Base-by-base conservation (phyloP, 2,113 vertebrate genomes). In the Dipodomys stephensi region DNA sequence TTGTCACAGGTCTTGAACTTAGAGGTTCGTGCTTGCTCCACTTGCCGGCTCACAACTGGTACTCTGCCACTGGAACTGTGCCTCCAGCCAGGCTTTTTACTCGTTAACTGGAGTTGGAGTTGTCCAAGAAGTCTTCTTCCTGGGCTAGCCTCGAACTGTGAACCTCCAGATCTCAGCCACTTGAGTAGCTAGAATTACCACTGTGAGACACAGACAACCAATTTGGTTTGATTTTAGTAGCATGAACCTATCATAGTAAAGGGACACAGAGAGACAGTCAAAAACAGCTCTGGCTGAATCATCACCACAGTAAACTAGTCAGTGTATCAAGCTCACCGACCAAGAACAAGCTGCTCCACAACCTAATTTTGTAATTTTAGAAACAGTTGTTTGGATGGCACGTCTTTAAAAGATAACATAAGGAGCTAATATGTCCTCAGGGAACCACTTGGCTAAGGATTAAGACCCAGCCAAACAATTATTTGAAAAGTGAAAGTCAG, bases 401-500 rank as follows among this genome's bases (percentile, higher is more conserved):
- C 32, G 80, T 85, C 87, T 96, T 90, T 94, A 76, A 93, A 80
- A 95, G 88, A 90, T 87, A 94, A 93, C 94, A 85, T 67, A 81
- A 89, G 62, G 77, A 85, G 19, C 93, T 93, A 92, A 76, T 87
- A 74, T 7, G 28, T 60, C 67, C 67, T 77, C 6, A 6, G 74
- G 28, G 93, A 92, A 32, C 76, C 74, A 79, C 64, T 85, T 94
- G 88, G 85, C 83, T 76, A 83, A 90, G 20, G 86, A 96, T 90
- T 76, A 94, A 96, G 90, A 35, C 60, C 44, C 18, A 44, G 76
- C 23, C 7, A 80, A 96, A 87, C 49, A 67, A 72, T 74, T 71
- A 79, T 94, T 64, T 90, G 72, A 83, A 96, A 96, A 96, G 93
- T 94, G 76, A 83, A 97, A 95, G 73, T 86, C 49, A 62, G 27